phyloP scores from a whole-genome alignment of 2,113 vertebrate genomes.

The Fulica atra region DNA sequence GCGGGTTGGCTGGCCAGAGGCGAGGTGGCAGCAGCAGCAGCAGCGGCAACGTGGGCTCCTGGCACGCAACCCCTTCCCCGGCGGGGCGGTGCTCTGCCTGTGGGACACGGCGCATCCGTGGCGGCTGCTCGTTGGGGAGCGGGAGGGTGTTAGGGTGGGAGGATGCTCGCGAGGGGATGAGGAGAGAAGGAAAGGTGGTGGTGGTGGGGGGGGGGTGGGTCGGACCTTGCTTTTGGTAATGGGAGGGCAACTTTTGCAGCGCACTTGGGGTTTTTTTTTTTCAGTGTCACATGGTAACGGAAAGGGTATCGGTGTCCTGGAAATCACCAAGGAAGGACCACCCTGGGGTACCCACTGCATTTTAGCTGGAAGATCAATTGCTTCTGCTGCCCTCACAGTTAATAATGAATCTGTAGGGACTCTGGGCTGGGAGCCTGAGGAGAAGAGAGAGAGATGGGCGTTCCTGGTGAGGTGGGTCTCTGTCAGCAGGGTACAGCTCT shows the following conservation, averaged over 20 bases:
- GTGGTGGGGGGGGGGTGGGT: neutral
- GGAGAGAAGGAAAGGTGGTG: conserved; percentile 7
- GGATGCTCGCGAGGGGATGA: neutral
- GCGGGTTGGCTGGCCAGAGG: conserved; percentile 42
- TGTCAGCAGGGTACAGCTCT: neutral
- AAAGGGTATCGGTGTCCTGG: neutral
- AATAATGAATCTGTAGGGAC: neutral
- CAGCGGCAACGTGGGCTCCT: conserved; percentile 8
- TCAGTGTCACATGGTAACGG: conserved; percentile 78
- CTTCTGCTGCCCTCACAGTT: neutral
- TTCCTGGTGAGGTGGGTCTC: neutral
- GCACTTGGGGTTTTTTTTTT: neutral
- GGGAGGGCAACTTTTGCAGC: conserved; percentile 59
- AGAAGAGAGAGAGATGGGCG: neutral
- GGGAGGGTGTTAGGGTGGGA: conserved; percentile 6
- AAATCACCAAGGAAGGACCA: neutral
- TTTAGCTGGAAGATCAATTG: conserved; percentile 2
- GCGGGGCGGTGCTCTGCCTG: neutral
- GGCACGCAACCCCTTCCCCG: conserved; percentile 58
- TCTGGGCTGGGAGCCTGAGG: neutral
- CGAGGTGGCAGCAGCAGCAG: conserved; percentile 18
- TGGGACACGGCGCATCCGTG: conserved; percentile 43
- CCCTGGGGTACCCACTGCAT: neutral
- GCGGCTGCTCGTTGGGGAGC: conserved; percentile 55
- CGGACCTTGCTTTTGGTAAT: conserved; percentile 66